Evolutionary conservation across 2,797 vertebrate genomes (phyloP), one percentile per base, ranked within the genome.

Genomic region (Sebastes trivittatus): DNA sequence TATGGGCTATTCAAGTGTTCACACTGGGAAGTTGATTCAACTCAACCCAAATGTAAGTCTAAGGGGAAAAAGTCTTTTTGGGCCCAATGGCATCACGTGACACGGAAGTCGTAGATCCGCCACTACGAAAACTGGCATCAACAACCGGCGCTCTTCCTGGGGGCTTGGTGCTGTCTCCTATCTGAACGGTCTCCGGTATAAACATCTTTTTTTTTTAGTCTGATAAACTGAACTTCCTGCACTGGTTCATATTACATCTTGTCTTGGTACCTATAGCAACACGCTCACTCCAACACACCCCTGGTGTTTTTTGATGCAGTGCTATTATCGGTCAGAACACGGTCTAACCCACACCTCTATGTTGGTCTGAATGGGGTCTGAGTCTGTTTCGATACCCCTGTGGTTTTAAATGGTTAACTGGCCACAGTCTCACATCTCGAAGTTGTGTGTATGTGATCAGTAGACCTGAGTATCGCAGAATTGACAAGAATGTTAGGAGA

Each of bases 231-330:
- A 11, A 56, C 64, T 75, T 75, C 34, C 13, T 38, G 23, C 16
- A 16, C n/a, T 20, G 34, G 60, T 68, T 84, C 2, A 7, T 66
- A 38, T 55, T 71, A 30, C 55, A 32, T 80, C 42, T 75, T 82
- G 38, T 68, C 11, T 58, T 68, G 66, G 66, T 69, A 59, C 68
- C 76, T 73, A 77, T 68, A 78, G 72, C 68, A 63, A 81, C 67
- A 16, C 13, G 11, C 77, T 81, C 23, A 10, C 34, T 75, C n/a
- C 52, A 69, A 7, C 65, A 42, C 75, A 23, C n/a, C 8, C 23
- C 32, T 63, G 36, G 16, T 29, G 52, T 36, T 23, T 68, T 75
- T 32, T 59, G 59, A 72, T 76, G 67, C 67, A 30, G 62, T 20
- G 49, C n/a, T 76, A 5, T 72, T 73, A 54, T 49, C 27, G 18